phyloP scores from a whole-genome alignment of 2,113 vertebrate genomes.

The Sturnus vulgaris region DNA sequence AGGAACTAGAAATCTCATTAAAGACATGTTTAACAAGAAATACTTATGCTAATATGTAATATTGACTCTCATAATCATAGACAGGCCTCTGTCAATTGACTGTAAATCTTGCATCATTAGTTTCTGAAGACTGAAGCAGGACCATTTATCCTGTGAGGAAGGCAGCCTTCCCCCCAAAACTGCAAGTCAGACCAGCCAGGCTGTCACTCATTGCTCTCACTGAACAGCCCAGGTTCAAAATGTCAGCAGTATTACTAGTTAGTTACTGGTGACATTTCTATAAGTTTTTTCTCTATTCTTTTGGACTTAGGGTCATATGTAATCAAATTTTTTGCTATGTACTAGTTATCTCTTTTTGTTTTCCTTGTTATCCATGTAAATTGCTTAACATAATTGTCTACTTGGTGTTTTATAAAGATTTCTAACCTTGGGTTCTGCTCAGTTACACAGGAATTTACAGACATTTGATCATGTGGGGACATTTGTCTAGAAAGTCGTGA shows the following conservation, averaged over 20 bases:
- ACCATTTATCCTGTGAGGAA: background rate
- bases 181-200: background rate
- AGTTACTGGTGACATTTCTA: background rate
- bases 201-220: background rate
- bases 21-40: background rate
- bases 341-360: background rate
- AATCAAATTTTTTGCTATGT: background rate
- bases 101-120: background rate
- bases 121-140: background rate
- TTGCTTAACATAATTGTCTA: background rate
- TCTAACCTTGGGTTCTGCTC: background rate
- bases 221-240: background rate
- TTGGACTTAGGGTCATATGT: background rate
- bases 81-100: background rate
- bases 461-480: background rate
- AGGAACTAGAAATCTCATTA: background rate
- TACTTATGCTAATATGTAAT: background rate
- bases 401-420: background rate
- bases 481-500: background rate
- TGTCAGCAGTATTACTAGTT: background rate
- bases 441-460: background rate
- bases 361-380: background rate
- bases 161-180: background rate
- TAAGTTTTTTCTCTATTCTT: background rate
- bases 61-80: background rate